Conservation (phyloP, 2,888 invertebrate genomes). For the Masnerella sp. region DNA sequence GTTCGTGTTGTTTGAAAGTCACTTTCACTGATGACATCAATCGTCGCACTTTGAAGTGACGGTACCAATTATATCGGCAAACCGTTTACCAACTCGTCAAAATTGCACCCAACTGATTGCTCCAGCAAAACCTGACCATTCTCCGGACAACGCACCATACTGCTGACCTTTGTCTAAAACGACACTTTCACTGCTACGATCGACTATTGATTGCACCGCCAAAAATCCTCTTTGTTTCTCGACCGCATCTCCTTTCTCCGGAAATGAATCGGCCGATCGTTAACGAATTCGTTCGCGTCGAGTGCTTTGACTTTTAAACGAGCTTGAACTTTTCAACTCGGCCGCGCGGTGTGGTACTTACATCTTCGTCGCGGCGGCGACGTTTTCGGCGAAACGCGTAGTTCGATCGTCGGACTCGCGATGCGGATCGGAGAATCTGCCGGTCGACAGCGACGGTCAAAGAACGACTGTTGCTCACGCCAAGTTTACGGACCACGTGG, state of each 20-base stretch:
- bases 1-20: slow-evolving; percentile 29
- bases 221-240: too few relatives aligned
- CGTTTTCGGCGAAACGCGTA: background rate
- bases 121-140: too few relatives aligned
- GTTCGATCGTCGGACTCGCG: background rate
- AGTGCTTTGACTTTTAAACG: background rate
- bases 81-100: background rate
- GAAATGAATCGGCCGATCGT: too few relatives aligned
- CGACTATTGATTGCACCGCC: too few relatives aligned
- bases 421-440: slow-evolving; percentile 1
- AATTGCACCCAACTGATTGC: too few relatives aligned
- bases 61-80: slow-evolving; percentile 14
- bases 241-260: too few relatives aligned
- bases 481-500: slow-evolving; percentile 47
- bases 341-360: slow-evolving; percentile 31
- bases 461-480: slow-evolving; percentile 53
- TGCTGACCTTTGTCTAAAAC: too few relatives aligned
- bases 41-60: slow-evolving; percentile 13
- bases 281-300: too few relatives aligned
- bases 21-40: slow-evolving; percentile 48
- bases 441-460: slow-evolving; percentile 43
- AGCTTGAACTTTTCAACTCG: background rate
- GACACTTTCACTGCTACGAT: too few relatives aligned
- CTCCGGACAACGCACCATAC: too few relatives aligned
- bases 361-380: slow-evolving; percentile 8